phyloP scores from a whole-genome alignment of 2,113 vertebrate species.

The Limnothrissa miodon region DNA sequence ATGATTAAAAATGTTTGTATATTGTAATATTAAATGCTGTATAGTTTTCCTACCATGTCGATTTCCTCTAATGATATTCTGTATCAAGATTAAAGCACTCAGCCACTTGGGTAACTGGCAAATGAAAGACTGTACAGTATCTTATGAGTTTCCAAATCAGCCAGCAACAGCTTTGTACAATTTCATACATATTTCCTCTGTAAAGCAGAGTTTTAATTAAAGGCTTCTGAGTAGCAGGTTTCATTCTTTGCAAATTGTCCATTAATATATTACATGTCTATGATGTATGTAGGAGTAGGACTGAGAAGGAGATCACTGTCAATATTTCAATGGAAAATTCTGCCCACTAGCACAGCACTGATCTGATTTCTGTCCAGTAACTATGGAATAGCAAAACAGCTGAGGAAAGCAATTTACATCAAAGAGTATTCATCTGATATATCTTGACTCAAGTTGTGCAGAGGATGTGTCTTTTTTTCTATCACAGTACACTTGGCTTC shows the following conservation, averaged over 20 bases:
- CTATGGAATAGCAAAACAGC: not conserved
- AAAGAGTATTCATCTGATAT: not conserved
- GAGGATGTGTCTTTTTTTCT: not conserved
- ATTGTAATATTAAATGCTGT: not conserved
- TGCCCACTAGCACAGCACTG: not conserved
- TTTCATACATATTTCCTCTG: not conserved
- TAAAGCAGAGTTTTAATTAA: not conserved
- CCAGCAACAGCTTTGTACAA: not conserved
- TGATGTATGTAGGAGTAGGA: not conserved
- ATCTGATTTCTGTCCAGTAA: constrained; percentile 13
- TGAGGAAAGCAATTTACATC: constrained; percentile 18
- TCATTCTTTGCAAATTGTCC: not conserved
- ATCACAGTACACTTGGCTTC: not conserved
- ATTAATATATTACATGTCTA: not conserved
- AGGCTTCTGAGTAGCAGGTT: not conserved
- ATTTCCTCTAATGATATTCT: not conserved
- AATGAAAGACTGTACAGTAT: not conserved
- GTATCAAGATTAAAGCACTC: not conserved
- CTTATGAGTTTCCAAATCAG: not conserved
- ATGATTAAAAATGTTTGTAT: not conserved
- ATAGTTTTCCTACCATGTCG: not conserved
- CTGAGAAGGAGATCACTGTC: not conserved
- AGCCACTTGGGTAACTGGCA: not conserved
- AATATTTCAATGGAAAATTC: not conserved
- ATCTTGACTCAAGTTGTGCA: not conserved